A percentile compares a stretch with the other conserved stretches of the same genome.
Evolutionary conservation across 2,113 vertebrate genomes (phyloP).

Genomic region (Pyrgilauda ruficollis): DNA sequence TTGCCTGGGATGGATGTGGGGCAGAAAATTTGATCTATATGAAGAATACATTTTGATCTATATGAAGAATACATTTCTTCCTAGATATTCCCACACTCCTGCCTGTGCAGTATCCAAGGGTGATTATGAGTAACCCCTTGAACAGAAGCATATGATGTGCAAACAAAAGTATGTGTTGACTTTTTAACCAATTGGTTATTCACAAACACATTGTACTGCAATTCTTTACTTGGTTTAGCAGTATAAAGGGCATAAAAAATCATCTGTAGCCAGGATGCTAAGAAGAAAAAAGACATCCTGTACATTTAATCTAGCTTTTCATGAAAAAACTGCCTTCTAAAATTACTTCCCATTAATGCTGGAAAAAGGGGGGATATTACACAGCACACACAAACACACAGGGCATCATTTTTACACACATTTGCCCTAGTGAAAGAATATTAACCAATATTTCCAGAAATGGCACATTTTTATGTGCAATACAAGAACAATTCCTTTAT

Average conservation of each 20-base stretch:
- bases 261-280: neutral
- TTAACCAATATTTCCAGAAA: neutral
- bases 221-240: neutral
- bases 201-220: neutral
- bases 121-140: neutral
- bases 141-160: neutral
- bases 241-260: neutral
- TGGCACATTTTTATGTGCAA: neutral
- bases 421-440: neutral
- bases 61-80: neutral
- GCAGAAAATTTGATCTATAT: neutral
- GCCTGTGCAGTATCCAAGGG: neutral
- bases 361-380: neutral
- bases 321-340: neutral
- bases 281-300: neutral
- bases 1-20: neutral
- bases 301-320: neutral
- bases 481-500: neutral
- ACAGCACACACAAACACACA: neutral
- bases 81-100: neutral
- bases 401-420: neutral
- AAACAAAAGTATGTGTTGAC: conserved; percentile 15
- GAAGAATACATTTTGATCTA: neutral
- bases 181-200: conserved; percentile 11
- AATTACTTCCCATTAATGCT: neutral